Percentiles rank a stretch among this genome's conserved stretches.
Conservation (phyloP, 2,797 vertebrate genomes). For the Echiichthys vipera region DNA sequence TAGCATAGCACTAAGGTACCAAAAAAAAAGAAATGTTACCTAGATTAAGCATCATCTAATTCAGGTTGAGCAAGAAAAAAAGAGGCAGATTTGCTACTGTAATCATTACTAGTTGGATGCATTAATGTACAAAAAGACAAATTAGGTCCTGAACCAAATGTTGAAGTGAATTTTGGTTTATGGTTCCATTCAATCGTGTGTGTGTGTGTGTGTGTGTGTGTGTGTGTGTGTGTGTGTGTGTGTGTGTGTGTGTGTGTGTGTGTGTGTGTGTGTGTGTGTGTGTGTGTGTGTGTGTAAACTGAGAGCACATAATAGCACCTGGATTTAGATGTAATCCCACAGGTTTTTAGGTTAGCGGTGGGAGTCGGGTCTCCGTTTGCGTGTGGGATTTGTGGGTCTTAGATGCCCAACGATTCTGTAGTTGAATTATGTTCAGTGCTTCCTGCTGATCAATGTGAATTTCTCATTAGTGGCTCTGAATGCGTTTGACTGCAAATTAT, state of each 20-base stretch:
- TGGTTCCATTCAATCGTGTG: constrained; percentile 16
- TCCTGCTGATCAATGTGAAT: constrained; percentile 11
- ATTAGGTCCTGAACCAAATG: not conserved
- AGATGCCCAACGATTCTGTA: not conserved
- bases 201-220: constrained; percentile 3
- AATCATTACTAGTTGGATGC: not conserved
- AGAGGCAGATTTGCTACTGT: not conserved
- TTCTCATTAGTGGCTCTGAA: not conserved
- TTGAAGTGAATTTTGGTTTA: constrained; percentile 6
- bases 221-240: constrained; percentile 23
- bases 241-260: constrained; percentile 15
- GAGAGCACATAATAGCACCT: constrained; percentile 53
- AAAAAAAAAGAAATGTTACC: not conserved
- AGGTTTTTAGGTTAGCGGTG: constrained; percentile 61
- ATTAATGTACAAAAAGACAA: not conserved
- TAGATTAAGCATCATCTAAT: not conserved
- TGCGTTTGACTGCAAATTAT: too few relatives aligned
- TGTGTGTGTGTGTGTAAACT: constrained; percentile 31
- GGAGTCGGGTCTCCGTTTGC: constrained; percentile 41
- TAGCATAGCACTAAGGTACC: too few relatives aligned
- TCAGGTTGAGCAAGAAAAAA: not conserved
- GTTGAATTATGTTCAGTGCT: not conserved
- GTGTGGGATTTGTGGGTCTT: constrained; percentile 57
- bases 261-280: constrained; percentile 1
- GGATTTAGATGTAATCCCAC: constrained; percentile 73